These are phyloP conservation scores for Paradoxurus hermaphroditus DNA, from an alignment of 2,113 vertebrate genomes.

Conservation along the genomic window DNA sequence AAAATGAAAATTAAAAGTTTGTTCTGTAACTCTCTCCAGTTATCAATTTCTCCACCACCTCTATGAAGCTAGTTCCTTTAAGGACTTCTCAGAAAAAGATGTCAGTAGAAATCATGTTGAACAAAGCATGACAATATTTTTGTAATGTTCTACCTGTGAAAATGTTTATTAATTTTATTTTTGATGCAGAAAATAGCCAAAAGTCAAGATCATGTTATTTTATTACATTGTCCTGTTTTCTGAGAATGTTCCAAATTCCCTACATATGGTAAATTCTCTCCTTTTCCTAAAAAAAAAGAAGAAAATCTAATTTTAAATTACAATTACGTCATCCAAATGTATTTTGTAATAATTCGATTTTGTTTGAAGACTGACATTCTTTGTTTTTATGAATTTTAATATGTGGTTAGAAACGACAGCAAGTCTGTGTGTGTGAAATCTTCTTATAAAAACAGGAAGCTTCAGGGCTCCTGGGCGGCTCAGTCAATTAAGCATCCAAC, in stretches of 20 bases:
- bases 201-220: background rate
- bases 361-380: background rate
- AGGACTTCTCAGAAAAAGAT: background rate
- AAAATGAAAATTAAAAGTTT: background rate
- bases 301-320: constrained; percentile 30
- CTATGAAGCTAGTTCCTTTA: background rate
- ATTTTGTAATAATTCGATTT: background rate
- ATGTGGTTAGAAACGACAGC: background rate
- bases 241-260: background rate
- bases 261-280: background rate
- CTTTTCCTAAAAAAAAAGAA: background rate
- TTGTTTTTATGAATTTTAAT: constrained; percentile 26
- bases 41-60: background rate
- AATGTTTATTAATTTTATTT: background rate
- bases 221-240: background rate
- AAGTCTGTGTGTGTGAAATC: background rate
- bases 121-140: background rate
- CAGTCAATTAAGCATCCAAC: no score
- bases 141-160: background rate
- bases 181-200: background rate
- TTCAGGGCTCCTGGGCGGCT: no score
- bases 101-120: background rate
- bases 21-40: background rate
- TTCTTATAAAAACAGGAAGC: background rate
- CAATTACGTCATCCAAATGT: background rate